Evolutionary conservation across 2,113 vertebrate genomes (phyloP), one percentile per base, ranked within the genome.

Genomic region (Desmodus rotundus): DNA sequence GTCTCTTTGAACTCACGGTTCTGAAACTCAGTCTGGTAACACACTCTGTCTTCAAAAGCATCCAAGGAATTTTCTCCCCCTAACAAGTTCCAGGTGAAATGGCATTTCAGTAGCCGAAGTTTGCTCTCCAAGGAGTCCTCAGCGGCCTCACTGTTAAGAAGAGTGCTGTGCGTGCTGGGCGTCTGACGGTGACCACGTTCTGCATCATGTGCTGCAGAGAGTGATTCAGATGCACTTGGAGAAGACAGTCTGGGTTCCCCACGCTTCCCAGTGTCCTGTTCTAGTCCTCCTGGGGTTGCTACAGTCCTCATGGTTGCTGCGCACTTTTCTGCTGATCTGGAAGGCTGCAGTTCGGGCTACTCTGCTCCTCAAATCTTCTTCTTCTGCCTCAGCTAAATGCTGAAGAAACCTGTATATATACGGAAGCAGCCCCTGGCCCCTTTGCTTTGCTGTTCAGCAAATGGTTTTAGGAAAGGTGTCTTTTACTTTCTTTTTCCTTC

Each of bases 61-160:
- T 92, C 92, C 38, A 96, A 17, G 4, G 84, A 88, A 1, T 73
- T 24, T 28, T 80, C 96, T 92, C 36, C 67, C 16, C 73, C 41
- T 31, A 95, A 13, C 56, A 97, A 54, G 26, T 92, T 61, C 98
- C 98, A 98, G 33, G 97, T 98, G 92, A 98, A 98, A 68, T 98
- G 97, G 61, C 98, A 98, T 84, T 97, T 97, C 12, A 98, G 73
- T n/a, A 76, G 80, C 68, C 2, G 22, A 2, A 98, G 88, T 14
- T 61, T 81, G 38, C 31, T 93, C 45, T 96, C 87, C 90, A 98
- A 43, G 8, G 95, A 73, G 11, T 65, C 61, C 63, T 63, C 19
- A 0, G 45, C 31, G 65, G 14, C 17, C 67, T 94, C 90, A 17
- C 97, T 98, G 24, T 81, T 54, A 47, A 28, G 33, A 72, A 45